A percentile compares a stretch with the other conserved stretches of the same genome.
These are phyloP conservation scores for Malthinus seriepunctatus DNA, from an alignment of 2,888 invertebrate genomes.

Conservation along the genomic window DNA sequence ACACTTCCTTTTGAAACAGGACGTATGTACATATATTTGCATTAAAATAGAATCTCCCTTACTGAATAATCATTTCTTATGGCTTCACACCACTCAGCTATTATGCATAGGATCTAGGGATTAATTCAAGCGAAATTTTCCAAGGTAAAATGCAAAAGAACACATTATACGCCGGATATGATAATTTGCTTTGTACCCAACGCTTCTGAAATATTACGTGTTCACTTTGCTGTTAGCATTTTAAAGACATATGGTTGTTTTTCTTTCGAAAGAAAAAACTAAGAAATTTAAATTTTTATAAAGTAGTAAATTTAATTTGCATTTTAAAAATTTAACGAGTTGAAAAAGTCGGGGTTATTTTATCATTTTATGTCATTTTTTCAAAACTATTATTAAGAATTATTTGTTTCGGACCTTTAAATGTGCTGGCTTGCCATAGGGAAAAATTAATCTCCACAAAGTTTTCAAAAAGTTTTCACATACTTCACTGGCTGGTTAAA, in stretches of 20 bases:
- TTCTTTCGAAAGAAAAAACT: conserved; percentile 22
- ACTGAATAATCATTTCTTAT: conserved; percentile 37
- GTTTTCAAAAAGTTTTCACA: not conserved
- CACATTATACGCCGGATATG: conserved; percentile 44
- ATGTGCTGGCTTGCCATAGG: not conserved
- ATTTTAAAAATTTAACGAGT: not conserved
- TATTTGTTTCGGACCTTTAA: conserved; percentile 4
- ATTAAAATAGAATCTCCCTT: conserved; percentile 28
- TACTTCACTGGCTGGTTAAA: not conserved
- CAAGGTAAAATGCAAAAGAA: conserved; percentile 41
- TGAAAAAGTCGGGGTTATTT: not conserved
- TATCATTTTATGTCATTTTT: not conserved
- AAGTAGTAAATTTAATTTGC: not conserved
- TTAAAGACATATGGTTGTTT: conserved; percentile 29
- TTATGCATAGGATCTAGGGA: conserved; percentile 41
- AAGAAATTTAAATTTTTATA: conserved; percentile 22
- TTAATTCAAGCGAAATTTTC: conserved; percentile 41
- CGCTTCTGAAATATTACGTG: conserved; percentile 32
- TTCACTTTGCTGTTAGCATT: conserved; percentile 32
- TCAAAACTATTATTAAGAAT: not conserved
- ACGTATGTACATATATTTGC: conserved; percentile 25
- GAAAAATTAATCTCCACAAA: not conserved
- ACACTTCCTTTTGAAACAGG: conserved; percentile 15
- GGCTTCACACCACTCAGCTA: conserved; percentile 38
- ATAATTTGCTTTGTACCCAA: conserved; percentile 42